Evolutionary conservation across 2,888 invertebrate species (phyloP).

Genomic region (Poecilus cupreus): DNA sequence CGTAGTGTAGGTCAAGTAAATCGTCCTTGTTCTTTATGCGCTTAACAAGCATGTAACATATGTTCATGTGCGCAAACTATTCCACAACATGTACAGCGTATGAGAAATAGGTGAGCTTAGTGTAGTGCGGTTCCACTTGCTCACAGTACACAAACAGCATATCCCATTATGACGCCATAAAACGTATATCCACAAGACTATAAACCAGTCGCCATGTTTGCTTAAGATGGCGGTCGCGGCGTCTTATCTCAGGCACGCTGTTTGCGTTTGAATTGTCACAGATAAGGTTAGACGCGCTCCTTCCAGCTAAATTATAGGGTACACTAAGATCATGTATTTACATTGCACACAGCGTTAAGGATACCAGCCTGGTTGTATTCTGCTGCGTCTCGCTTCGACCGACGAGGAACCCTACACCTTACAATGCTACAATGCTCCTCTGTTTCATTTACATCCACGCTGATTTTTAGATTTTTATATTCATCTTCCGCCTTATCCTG

Average conservation of each 20-base stretch:
- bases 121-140: not conserved
- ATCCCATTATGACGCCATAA: constrained; percentile 57
- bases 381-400: no score
- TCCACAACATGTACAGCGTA: not conserved
- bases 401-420: not conserved
- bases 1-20: no score
- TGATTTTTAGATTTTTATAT: no score
- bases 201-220: constrained; percentile 63
- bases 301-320: constrained; percentile 58
- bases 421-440: no score
- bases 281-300: constrained; percentile 58
- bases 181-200: constrained; percentile 60
- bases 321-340: constrained; percentile 58
- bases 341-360: constrained; percentile 51
- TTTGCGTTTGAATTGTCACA: constrained; percentile 58
- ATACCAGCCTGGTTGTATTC: constrained; percentile 2
- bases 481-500: no score
- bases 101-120: no score
- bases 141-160: constrained; percentile 38
- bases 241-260: constrained; percentile 63
- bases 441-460: not conserved
- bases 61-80: not conserved
- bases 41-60: not conserved
- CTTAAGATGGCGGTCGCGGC: constrained; percentile 63
- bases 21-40: not conserved